phyloP scores from a whole-genome alignment of 2,888 invertebrate species.

The Gymnocheta viridis region DNA sequence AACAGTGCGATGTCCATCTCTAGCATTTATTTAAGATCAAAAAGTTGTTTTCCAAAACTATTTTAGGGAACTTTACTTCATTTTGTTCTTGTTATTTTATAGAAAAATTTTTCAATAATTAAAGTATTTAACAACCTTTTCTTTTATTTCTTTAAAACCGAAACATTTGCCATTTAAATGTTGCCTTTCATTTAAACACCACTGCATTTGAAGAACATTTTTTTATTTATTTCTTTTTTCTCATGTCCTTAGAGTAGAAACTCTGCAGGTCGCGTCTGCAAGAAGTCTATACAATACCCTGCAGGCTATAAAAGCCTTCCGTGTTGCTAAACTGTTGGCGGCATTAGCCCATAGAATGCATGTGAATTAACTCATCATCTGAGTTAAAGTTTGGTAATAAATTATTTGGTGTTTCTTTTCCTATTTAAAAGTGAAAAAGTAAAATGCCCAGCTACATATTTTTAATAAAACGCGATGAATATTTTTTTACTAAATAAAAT shows the following conservation, averaged over 20 bases:
- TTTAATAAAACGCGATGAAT: not conserved
- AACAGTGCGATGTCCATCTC: too few species aligned
- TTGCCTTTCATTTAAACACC: not conserved
- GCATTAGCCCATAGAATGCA: not conserved
- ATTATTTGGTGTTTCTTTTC: too few species aligned
- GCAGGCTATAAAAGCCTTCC: conserved; percentile 10
- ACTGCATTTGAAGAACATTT: not conserved
- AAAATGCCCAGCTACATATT: too few species aligned
- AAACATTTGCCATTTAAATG: too few species aligned
- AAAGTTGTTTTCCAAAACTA: too few species aligned
- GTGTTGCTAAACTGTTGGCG: not conserved
- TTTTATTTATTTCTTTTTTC: not conserved
- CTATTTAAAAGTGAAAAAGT: too few species aligned
- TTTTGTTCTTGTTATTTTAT: too few species aligned
- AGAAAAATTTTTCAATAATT: too few species aligned
- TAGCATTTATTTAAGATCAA: too few species aligned
- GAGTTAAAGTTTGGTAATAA: too few species aligned
- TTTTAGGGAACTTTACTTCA: too few species aligned
- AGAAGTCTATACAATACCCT: conserved; percentile 34
- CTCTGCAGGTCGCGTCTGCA: not conserved
- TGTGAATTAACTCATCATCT: not conserved
- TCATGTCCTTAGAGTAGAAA: not conserved
- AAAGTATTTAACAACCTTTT: not conserved
- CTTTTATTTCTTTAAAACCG: not conserved
- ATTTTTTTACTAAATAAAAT: not conserved